These are phyloP conservation scores for Sanderia malayensis DNA, from an alignment of 30 jellyfish, hydroid and myxozoan genomes.

Conservation along the genomic window DNA sequence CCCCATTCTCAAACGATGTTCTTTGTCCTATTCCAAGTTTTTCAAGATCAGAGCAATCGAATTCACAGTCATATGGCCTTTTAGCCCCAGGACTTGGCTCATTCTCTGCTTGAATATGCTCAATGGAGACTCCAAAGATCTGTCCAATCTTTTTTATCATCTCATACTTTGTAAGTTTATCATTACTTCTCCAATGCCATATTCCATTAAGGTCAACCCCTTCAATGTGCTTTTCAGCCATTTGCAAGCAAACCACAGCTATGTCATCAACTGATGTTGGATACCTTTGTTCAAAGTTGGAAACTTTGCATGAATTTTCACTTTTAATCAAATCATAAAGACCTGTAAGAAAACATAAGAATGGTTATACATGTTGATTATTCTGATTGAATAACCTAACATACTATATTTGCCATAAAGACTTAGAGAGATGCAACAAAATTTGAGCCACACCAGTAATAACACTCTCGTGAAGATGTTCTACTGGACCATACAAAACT, in stretches of 20 bases:
- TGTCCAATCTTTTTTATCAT: constrained; percentile 68
- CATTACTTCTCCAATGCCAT: constrained; percentile 87
- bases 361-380: neutral
- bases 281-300: constrained; percentile 74
- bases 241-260: constrained; percentile 85
- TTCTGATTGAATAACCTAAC: neutral
- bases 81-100: constrained; percentile 72
- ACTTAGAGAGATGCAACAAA: neutral
- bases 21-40: constrained; percentile 3
- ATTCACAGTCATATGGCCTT: constrained; percentile 85
- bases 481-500: constrained; percentile 76
- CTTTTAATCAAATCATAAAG: constrained; percentile 53
- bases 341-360: constrained; percentile 30
- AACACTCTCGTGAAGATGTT: constrained; percentile 72
- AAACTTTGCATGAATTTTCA: constrained; percentile 40
- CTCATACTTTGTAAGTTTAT: constrained; percentile 72
- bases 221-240: constrained; percentile 40
- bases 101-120: constrained; percentile 56
- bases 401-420: neutral
- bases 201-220: constrained; percentile 56
- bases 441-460: constrained; percentile 48
- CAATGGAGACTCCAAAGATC: constrained; percentile 45
- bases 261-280: constrained; percentile 86
- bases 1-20: neutral
- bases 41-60: constrained; percentile 31